Evolutionary conservation across 2,113 vertebrate species (phyloP).

Genomic region (Aphelocoma coerulescens): DNA sequence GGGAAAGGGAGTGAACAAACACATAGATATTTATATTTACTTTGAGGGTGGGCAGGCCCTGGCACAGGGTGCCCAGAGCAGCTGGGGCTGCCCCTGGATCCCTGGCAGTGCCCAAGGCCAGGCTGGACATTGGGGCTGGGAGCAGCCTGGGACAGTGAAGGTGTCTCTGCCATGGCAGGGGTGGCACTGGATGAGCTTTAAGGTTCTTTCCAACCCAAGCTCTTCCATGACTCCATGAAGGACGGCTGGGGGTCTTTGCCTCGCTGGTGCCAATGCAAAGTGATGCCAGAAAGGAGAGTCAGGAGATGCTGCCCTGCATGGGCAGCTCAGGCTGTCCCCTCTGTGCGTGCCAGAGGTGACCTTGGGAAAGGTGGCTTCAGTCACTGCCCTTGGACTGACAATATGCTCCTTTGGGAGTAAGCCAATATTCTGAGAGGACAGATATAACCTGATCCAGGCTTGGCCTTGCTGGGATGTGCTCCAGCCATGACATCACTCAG

Average conservation of each 20-base stretch:
- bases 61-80: neutral
- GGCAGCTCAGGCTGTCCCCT: neutral
- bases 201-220: neutral
- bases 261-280: neutral
- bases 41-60: neutral
- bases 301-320: neutral
- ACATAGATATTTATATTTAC: neutral
- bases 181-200: neutral
- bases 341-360: neutral
- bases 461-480: constrained; percentile 23
- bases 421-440: constrained; percentile 24
- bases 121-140: accelerated
- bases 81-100: neutral
- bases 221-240: neutral
- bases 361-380: constrained; percentile 49
- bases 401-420: constrained; percentile 45
- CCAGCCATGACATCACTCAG: constrained; percentile 42
- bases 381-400: constrained; percentile 6
- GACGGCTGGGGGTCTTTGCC: neutral
- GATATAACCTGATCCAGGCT: constrained; percentile 56
- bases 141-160: accelerated
- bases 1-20: neutral
- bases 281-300: neutral
- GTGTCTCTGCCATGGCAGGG: neutral
- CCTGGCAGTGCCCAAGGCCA: neutral